These are phyloP conservation scores for Holothuria scabra DNA, from an alignment of 53 echinoderm and acorn worm genomes.

Conservation along the genomic window DNA sequence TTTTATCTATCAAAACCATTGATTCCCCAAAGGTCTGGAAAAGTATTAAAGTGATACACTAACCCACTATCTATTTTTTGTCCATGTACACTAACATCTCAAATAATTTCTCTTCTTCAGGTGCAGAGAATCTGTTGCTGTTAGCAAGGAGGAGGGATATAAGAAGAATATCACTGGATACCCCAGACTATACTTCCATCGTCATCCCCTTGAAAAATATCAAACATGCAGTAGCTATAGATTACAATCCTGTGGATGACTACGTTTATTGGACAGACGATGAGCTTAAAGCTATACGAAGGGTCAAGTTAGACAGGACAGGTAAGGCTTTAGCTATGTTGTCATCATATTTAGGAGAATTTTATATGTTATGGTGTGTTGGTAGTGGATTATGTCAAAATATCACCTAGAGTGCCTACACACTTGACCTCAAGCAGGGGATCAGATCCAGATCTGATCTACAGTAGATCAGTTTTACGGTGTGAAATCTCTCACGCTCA, in stretches of 20 bases:
- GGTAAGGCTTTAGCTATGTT: constrained; percentile 44
- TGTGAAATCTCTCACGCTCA: too few species aligned
- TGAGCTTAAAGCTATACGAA: constrained; percentile 76
- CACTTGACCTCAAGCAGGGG: too few species aligned
- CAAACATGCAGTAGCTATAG: constrained; percentile 89
- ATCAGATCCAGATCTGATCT: too few species aligned
- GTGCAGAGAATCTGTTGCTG: constrained; percentile 83
- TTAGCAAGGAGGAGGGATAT: constrained; percentile 89
- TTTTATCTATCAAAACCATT: too few species aligned
- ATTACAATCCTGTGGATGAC: constrained; percentile 92
- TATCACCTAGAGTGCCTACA: too few species aligned
- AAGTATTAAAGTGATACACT: too few species aligned
- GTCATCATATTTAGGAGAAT: too few species aligned
- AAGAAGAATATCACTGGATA: constrained; percentile 95
- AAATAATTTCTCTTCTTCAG: constrained; percentile 40
- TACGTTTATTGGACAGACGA: constrained; percentile 97
- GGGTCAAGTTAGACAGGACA: constrained; percentile 84
- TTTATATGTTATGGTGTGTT: too few species aligned
- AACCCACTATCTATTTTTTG: too few species aligned
- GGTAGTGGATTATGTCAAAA: too few species aligned
- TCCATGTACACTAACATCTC: not conserved
- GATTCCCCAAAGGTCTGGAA: too few species aligned
- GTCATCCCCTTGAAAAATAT: constrained; percentile 82
- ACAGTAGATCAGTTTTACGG: too few species aligned
- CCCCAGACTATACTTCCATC: constrained; percentile 94